Conservation (phyloP, 2,797 vertebrate genomes). For the Crax fasciolata region DNA sequence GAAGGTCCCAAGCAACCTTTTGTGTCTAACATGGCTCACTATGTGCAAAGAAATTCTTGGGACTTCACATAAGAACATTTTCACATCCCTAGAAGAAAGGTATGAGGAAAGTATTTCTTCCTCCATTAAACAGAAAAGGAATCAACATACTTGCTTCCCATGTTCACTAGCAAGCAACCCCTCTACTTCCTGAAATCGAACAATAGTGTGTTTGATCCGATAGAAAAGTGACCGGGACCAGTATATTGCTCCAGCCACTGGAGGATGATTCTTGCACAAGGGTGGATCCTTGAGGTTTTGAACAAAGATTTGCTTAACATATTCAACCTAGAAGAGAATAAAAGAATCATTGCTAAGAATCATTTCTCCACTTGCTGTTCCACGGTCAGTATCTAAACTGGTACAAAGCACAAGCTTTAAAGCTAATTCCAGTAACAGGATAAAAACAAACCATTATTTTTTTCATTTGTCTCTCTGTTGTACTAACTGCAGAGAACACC, state of each 20-base stretch:
- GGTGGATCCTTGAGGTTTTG: constrained; percentile 86
- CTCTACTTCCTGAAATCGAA: constrained; percentile 86
- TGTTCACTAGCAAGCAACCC: constrained; percentile 85
- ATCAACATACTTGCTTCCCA: constrained; percentile 81
- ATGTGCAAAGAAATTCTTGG: not conserved
- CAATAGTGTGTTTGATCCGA: constrained; percentile 87
- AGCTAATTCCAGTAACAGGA: not conserved
- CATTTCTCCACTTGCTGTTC: not conserved
- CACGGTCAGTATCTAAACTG: not conserved
- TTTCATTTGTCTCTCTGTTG: not conserved
- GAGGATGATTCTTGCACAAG: constrained; percentile 88
- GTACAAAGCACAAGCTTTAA: not conserved
- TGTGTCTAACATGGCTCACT: not conserved
- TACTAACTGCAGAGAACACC: not conserved
- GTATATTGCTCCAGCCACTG: constrained; percentile 89
- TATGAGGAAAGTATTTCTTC: not conserved
- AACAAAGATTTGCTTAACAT: constrained; percentile 85
- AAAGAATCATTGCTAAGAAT: not conserved
- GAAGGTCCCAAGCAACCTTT: not conserved
- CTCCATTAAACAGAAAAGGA: not conserved
- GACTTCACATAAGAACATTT: not conserved
- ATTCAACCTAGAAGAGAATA: constrained; percentile 85
- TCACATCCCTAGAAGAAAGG: not conserved
- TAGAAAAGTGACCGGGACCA: constrained; percentile 89
- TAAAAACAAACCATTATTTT: not conserved